phyloP scores from a whole-genome alignment of 2,113 vertebrate species.

The Phycodurus eques region DNA sequence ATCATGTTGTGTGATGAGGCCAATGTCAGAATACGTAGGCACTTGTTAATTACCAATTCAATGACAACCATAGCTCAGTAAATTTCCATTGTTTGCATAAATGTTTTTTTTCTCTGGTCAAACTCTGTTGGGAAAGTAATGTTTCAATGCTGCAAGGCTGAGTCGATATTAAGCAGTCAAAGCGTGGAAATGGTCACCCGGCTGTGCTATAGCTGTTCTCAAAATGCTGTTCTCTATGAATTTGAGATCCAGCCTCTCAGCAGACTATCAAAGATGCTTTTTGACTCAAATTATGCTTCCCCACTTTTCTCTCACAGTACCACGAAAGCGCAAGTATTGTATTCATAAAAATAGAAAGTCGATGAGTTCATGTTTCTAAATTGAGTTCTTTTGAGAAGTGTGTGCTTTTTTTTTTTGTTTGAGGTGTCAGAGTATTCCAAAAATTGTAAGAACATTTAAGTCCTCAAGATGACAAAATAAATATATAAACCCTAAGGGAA shows the following conservation, averaged over 20 bases:
- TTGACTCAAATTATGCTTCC: neutral
- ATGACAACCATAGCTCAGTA: constrained; percentile 4
- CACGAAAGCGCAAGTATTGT: neutral
- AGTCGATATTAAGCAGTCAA: neutral
- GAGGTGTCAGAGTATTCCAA: neutral
- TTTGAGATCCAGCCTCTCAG: neutral
- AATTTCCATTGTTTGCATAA: constrained; percentile 3
- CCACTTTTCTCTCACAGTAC: neutral
- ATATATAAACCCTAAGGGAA: constrained; percentile 1
- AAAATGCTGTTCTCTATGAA: neutral
- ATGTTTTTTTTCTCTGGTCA: neutral
- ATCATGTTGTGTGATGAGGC: constrained; percentile 32
- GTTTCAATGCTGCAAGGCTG: neutral
- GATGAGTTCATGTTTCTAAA: neutral
- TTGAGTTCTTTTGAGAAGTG: neutral
- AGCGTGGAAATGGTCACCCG: neutral
- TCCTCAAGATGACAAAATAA: neutral
- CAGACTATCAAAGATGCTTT: neutral
- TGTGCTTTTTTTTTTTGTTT: neutral
- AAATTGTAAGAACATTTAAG: neutral
- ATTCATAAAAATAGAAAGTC: neutral
- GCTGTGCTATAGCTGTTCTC: neutral
- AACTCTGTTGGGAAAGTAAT: neutral
- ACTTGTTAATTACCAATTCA: constrained; percentile 1
- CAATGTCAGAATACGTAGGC: constrained; percentile 9